Percentiles rank a stretch among this genome's conserved stretches.
Evolutionary conservation across 2,888 invertebrate species (phyloP).

Genomic region (Acanthococcus lagerstroemiae): DNA sequence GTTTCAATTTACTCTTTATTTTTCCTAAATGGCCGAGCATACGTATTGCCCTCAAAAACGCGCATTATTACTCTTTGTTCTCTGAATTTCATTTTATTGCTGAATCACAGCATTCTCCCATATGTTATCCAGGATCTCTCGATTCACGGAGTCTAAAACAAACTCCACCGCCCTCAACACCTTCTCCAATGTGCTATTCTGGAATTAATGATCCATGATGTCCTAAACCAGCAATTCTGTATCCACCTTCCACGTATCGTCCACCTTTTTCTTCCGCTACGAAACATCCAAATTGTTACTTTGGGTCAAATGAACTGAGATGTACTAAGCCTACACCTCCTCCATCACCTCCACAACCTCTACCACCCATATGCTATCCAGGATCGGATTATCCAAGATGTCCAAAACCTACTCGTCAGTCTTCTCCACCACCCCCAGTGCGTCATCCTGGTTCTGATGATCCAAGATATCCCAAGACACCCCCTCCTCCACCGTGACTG

Average conservation of each 20-base stretch:
- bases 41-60: too few species aligned
- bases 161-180: too few species aligned
- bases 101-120: too few species aligned
- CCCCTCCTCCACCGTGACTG: slow-evolving; percentile 35
- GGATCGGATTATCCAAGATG: slow-evolving; percentile 40
- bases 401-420: slow-evolving; percentile 34
- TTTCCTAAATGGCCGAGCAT: too few species aligned
- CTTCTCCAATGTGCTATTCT: slow-evolving; percentile 36
- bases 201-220: slow-evolving; percentile 26
- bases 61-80: too few species aligned
- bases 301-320: too few species aligned
- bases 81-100: too few species aligned
- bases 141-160: slow-evolving; percentile 41
- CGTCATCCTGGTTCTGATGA: slow-evolving; percentile 41
- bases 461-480: slow-evolving; percentile 35
- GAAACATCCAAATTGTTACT: too few species aligned
- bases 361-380: slow-evolving; percentile 40
- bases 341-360: too few species aligned
- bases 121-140: slow-evolving; percentile 41
- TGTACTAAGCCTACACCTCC: too few species aligned
- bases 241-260: slow-evolving; percentile 30
- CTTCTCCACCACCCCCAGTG: slow-evolving; percentile 35
- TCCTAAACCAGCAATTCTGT: slow-evolving; percentile 26
- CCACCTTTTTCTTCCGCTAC: slow-evolving; percentile 34
- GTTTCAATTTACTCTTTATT: too few species aligned